Base-by-base conservation (phyloP, 2,797 vertebrate genomes). In the Liparis tanakae region DNA sequence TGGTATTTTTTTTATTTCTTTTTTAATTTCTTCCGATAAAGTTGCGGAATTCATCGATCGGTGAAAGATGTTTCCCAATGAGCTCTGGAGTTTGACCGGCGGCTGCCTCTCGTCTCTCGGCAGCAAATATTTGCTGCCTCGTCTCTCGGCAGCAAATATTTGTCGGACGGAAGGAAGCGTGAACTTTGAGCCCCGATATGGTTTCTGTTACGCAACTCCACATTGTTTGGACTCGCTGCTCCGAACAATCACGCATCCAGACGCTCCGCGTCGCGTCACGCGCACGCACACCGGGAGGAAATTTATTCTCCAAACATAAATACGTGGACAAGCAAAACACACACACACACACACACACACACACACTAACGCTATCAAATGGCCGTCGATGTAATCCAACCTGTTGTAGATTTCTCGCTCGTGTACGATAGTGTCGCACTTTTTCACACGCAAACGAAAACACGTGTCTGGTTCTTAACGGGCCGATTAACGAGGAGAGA, bases 381-480 rank as follows among this genome's bases (percentile, higher is more conserved):
- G 37, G 50, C 43, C 46, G 25, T 33, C 58, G 56, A 67, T 7
- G 6, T 66, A 67, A 67, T 79, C 39, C 22, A 39, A 70, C 17
- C 20, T 37, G 14, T 55, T 48, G 67, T 74, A 59, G 48, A 59
- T 55, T 54, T 61, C 5, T 57, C 34, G 33, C 20, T 79, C 65
- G 51, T 7, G 72, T 10, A 72, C 63, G 66, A 48, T 58, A 22
- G n/a, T 64, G 25, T 13, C 39, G 25, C 25, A 70, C 25, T 67
- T 59, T 71, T 20, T 59, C 64, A 63, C 63, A 69, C 61, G 61
- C 69, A 72, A 88, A 81, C 73, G 77, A 86, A 86, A 87, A 86
- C 87, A 87, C 70, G 80, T 87, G 87, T 86, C 89, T 78, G 88
- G 87, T 90, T 84, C 80, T 80, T 90, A 91, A 90, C 68, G 44